A percentile compares a stretch with the other conserved stretches of the same genome.
These are phyloP conservation scores for Bungarus multicinctus DNA, from an alignment of 2,113 vertebrate genomes.

Conservation along the genomic window DNA sequence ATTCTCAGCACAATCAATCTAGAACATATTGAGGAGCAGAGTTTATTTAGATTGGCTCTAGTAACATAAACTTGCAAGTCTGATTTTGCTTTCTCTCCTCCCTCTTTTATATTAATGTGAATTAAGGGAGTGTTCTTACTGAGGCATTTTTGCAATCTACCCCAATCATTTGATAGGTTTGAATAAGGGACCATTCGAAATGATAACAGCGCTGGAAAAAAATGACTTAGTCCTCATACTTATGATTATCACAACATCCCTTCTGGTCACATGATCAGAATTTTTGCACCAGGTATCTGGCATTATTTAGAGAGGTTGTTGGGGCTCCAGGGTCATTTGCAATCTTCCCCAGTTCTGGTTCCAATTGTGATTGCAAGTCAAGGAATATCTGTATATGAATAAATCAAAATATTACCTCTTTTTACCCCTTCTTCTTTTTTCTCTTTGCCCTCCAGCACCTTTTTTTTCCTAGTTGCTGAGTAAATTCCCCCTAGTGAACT, in stretches of 20 bases:
- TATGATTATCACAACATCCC: not conserved
- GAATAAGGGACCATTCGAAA: not conserved
- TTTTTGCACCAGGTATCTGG: not conserved
- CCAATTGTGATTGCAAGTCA: not conserved
- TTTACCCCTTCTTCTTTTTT: not conserved
- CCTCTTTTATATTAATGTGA: not conserved
- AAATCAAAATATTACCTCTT: not conserved
- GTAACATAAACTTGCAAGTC: not conserved
- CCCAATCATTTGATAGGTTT: not conserved
- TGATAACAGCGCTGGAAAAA: not conserved
- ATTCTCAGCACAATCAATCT: not conserved
- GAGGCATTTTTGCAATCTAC: not conserved
- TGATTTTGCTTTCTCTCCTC: not conserved
- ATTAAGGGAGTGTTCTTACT: not conserved
- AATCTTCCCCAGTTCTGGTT: not conserved
- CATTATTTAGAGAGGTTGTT: not conserved
- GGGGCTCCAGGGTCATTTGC: not conserved
- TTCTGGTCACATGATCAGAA: not conserved
- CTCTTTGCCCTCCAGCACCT: not conserved
- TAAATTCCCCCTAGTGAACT: slow-evolving; percentile 7
- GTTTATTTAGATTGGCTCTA: not conserved
- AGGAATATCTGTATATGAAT: not conserved
- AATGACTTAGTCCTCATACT: not conserved
- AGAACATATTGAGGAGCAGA: not conserved
- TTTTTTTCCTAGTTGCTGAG: not conserved